Evolutionary conservation across 2,113 vertebrate species (phyloP).

Genomic region (Atractosteus spatula): DNA sequence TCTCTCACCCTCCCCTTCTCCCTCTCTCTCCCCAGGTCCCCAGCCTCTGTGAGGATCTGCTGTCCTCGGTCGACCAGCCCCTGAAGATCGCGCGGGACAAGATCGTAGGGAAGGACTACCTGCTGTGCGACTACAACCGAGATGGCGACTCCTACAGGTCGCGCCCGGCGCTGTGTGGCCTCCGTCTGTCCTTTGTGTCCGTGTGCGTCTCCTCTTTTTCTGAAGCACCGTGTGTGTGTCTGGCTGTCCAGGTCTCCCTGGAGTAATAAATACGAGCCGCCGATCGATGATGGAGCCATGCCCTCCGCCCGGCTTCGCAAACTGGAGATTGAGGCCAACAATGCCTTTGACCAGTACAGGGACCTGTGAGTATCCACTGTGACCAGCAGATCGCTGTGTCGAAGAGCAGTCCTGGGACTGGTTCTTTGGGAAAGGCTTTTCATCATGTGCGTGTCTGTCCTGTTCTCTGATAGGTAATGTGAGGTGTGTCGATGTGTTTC

Average conservation of each 20-base stretch:
- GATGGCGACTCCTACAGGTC: constrained; percentile 97
- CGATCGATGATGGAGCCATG: constrained; percentile 97
- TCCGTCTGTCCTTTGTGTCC: background rate
- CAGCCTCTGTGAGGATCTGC: constrained; percentile 93
- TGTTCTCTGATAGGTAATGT: background rate
- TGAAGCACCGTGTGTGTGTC: background rate
- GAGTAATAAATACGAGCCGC: constrained; percentile 98
- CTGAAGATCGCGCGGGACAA: constrained; percentile 96
- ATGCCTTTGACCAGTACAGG: constrained; percentile 98
- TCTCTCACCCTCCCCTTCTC: background rate
- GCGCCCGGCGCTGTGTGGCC: constrained; percentile 23
- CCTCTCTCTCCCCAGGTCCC: constrained; percentile 77
- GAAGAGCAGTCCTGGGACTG: background rate
- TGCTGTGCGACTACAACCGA: constrained; percentile 97
- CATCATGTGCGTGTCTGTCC: constrained; percentile 61
- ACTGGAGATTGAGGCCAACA: constrained; percentile 97
- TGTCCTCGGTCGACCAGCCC: constrained; percentile 97
- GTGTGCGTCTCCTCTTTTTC: background rate
- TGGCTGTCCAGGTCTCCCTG: constrained; percentile 81
- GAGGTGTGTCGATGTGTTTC: background rate
- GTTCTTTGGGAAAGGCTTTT: constrained; percentile 60
- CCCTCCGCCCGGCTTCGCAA: constrained; percentile 93
- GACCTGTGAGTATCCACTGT: constrained; percentile 79
- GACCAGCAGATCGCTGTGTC: background rate
- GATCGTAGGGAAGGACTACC: constrained; percentile 95